phyloP scores from a whole-genome alignment of 1,140 invertebrate species.

The Rhagoletis pomonella region DNA sequence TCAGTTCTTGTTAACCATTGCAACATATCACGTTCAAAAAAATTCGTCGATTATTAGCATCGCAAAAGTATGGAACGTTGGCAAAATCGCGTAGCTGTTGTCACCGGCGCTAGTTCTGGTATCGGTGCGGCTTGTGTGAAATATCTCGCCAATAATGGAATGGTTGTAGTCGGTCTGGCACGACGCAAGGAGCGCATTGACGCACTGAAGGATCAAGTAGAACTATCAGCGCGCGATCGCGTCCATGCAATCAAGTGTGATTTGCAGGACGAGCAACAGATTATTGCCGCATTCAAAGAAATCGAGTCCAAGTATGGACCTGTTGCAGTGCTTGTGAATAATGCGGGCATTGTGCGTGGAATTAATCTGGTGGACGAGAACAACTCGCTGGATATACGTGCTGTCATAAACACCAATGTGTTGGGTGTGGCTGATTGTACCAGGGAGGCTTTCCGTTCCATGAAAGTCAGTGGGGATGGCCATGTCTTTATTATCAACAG shows the following conservation, averaged over 20 bases:
- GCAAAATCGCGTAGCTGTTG: conserved; percentile 79
- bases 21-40: background rate
- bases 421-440: conserved; percentile 76
- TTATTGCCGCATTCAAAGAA: conserved; percentile 78
- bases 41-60: background rate
- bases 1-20: background rate
- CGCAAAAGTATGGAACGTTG: conserved; percentile 78
- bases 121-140: conserved; percentile 78
- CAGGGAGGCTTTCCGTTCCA: conserved; percentile 76
- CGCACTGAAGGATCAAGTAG: conserved; percentile 59
- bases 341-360: conserved; percentile 79
- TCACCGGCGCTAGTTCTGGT: conserved; percentile 82
- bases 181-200: conserved; percentile 76
- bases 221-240: conserved; percentile 56
- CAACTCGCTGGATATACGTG: conserved; percentile 52
- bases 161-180: conserved; percentile 81
- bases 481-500: conserved; percentile 72
- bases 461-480: conserved; percentile 77
- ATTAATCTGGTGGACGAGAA: conserved; percentile 79
- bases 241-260: conserved; percentile 77
- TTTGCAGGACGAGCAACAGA: conserved; percentile 78
- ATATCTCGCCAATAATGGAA: conserved; percentile 76
- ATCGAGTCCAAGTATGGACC: conserved; percentile 76
- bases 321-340: conserved; percentile 82
- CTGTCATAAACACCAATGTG: conserved; percentile 74